Percentiles rank a stretch among this genome's conserved stretches.
Evolutionary conservation across 1,140 invertebrate species (phyloP).

Genomic region (Drosophila athabasca): DNA sequence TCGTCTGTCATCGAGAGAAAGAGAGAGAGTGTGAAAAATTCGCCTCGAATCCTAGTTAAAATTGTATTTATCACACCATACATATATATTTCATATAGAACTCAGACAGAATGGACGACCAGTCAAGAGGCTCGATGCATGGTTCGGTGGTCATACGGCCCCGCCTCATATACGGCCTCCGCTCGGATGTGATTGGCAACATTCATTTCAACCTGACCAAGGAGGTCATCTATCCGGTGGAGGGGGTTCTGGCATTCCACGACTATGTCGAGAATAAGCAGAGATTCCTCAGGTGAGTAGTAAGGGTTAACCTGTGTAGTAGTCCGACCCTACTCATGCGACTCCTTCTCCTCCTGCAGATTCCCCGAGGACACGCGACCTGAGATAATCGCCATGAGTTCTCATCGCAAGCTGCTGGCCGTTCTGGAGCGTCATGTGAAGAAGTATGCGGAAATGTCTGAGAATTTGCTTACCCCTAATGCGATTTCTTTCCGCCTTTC

Average conservation of each 20-base stretch:
- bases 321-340: fast-evolving
- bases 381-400: constrained; percentile 70
- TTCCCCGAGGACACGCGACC: constrained; percentile 71
- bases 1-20: constrained; percentile 16
- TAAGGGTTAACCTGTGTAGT: not conserved
- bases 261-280: constrained; percentile 85
- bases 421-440: constrained; percentile 65
- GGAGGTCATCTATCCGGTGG: constrained; percentile 87
- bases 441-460: constrained; percentile 42
- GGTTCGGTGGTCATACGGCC: constrained; percentile 83
- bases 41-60: constrained; percentile 29
- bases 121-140: constrained; percentile 23
- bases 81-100: constrained; percentile 56
- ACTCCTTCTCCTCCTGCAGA: constrained; percentile 7
- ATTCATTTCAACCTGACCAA: constrained; percentile 86
- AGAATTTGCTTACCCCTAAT: not conserved
- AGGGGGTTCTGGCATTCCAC: constrained; percentile 86
- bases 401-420: constrained; percentile 74
- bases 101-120: constrained; percentile 47
- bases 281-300: constrained; percentile 82
- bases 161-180: constrained; percentile 86
- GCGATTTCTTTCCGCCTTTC: not conserved
- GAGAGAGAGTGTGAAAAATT: constrained; percentile 9
- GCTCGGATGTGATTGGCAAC: constrained; percentile 86
- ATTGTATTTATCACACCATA: constrained; percentile 21